These are phyloP conservation scores for Coturnix japonica DNA, from an alignment of 2,113 vertebrate species.

Conservation along the genomic window DNA sequence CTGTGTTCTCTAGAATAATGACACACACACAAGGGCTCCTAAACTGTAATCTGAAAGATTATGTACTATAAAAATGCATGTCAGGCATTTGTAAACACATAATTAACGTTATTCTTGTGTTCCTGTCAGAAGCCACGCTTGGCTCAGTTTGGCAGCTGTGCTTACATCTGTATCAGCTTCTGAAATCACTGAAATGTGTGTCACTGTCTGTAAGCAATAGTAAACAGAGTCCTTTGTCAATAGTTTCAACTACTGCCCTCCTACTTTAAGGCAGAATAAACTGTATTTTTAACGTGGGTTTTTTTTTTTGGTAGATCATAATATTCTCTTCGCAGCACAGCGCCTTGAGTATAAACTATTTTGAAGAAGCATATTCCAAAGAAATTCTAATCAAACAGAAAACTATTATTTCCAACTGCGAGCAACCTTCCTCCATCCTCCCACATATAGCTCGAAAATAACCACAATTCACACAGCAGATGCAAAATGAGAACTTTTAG, in stretches of 20 bases:
- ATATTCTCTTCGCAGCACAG: neutral
- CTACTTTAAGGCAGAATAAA: neutral
- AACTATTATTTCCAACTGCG: neutral
- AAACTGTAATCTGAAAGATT: neutral
- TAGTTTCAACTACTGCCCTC: neutral
- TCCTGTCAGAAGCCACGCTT: neutral
- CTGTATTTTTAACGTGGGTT: neutral
- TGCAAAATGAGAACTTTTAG: neutral
- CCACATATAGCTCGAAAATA: conserved; percentile 42
- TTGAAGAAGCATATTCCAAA: neutral
- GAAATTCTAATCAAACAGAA: neutral
- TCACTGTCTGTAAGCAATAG: neutral
- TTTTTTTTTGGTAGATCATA: neutral
- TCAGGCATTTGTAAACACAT: neutral
- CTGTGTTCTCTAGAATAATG: neutral
- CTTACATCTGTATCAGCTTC: neutral
- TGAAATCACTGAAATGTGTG: neutral
- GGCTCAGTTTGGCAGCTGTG: neutral
- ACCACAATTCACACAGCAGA: conserved; percentile 41
- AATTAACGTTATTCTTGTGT: neutral
- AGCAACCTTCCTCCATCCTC: conserved; percentile 11
- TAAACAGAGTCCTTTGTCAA: neutral
- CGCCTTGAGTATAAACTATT: neutral
- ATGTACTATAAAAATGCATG: neutral
- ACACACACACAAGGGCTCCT: neutral